Evolutionary conservation across 2,888 invertebrate species (phyloP).

Genomic region (Pelosia muscerda): DNA sequence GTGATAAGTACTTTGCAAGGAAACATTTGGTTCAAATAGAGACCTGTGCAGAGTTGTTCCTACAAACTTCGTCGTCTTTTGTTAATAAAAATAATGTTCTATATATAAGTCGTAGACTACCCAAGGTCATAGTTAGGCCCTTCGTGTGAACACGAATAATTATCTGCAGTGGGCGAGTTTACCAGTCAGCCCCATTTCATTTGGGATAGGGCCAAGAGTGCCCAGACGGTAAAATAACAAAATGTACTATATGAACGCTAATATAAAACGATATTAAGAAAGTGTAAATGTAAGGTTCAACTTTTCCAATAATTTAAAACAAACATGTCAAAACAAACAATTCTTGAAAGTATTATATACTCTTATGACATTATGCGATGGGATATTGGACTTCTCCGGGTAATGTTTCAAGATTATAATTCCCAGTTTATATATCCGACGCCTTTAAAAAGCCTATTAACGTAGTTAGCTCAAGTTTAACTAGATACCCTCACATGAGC

Average conservation of each 20-base stretch:
- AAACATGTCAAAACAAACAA: constrained; percentile 1
- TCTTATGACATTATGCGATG: background rate
- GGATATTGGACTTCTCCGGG: background rate
- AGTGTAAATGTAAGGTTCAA: background rate
- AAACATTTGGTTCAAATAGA: background rate
- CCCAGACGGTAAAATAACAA: constrained; percentile 21
- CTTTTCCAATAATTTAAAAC: background rate
- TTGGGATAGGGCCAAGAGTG: constrained; percentile 28
- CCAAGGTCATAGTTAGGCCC: background rate
- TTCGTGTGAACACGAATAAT: constrained; percentile 14
- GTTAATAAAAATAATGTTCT: background rate
- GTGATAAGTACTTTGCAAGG: background rate
- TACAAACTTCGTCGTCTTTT: background rate
- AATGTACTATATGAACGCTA: background rate
- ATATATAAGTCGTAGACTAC: background rate
- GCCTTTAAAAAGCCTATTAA: background rate
- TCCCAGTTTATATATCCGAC: background rate
- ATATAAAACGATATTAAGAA: background rate
- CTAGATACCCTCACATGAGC: background rate
- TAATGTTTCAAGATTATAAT: background rate
- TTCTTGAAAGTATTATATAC: background rate
- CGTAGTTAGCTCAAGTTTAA: background rate
- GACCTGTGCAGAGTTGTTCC: background rate
- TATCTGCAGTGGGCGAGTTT: constrained; percentile 10
- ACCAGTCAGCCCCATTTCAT: constrained; percentile 5